Evolutionary conservation across 2,888 invertebrate genomes (phyloP).

Genomic region (Autographa gamma): DNA sequence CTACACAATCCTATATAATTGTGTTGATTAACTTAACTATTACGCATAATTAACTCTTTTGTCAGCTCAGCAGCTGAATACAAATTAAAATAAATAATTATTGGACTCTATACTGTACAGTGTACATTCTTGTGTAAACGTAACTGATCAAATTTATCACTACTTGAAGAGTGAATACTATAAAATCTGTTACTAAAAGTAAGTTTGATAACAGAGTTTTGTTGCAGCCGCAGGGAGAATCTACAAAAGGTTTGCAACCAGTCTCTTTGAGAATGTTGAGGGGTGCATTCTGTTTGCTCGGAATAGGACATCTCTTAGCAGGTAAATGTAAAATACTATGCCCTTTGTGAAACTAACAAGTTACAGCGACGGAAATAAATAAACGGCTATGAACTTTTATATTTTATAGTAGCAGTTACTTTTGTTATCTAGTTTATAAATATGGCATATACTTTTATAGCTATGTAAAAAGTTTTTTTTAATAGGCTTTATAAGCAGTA

Average conservation of each 20-base stretch:
- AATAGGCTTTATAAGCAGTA: too few relatives aligned
- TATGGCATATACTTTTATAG: too few relatives aligned
- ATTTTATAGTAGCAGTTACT: background rate
- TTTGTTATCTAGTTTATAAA: background rate
- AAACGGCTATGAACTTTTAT: background rate
- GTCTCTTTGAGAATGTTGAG: slow-evolving; percentile 92
- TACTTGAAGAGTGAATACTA: background rate
- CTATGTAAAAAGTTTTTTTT: too few relatives aligned
- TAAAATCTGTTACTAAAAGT: slow-evolving; percentile 13
- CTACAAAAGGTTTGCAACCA: slow-evolving; percentile 88
- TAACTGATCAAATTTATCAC: too few relatives aligned
- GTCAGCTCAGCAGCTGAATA: too few relatives aligned
- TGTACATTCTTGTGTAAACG: too few relatives aligned
- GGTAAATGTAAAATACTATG: slow-evolving; percentile 71
- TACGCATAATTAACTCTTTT: too few relatives aligned
- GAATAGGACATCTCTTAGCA: slow-evolving; percentile 90
- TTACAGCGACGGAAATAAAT: background rate
- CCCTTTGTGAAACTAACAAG: background rate
- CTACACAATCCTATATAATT: too few relatives aligned
- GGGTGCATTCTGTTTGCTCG: slow-evolving; percentile 92
- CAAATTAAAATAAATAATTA: too few relatives aligned
- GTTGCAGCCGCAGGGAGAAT: slow-evolving; percentile 75
- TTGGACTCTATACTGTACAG: too few relatives aligned
- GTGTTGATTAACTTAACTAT: too few relatives aligned
- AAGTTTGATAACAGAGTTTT: slow-evolving; percentile 32